Base-by-base conservation (phyloP, 1,140 invertebrate species). In the Piezodorus guildinii region DNA sequence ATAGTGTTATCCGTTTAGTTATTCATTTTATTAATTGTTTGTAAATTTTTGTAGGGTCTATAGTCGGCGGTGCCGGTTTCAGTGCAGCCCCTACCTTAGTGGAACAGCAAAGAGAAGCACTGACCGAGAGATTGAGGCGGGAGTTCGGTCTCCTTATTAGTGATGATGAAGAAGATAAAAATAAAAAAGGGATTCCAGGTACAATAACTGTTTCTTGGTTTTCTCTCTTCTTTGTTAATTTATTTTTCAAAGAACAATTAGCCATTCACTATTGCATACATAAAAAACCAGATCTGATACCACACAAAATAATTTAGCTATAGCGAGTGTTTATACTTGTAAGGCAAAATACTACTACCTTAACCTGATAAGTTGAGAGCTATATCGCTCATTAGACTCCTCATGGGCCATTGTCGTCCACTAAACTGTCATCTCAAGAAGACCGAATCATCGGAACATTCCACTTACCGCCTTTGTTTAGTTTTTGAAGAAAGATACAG, bases 111-210 rank as follows among this genome's bases (percentile, higher is more conserved):
- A 77, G 86, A 65, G 86, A 89, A 73, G 87, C 84, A 73, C 78
- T 88, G 25, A 86, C 84, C 17, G 83, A 87, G 69, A 78, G 88
- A 69, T 74, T 89, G 67, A 80, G 85, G 72, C 75, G 83, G 45
- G 85, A 87, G 72, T 87, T 87, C 75, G 86, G 85, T n/a, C 75
- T 88, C 16, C 83, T 85, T 67, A 74, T 85, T 49, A 81, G 80
- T 56, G 84, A 86, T 61, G 84, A 86, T 67, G 84, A 86, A 62
- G 81, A 82, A 66, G 62, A 69, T 44, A 60, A 67, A 59, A 68
- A 67, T 19, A 63, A 63, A 43, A 17, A 23, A 10, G 16, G n/a
- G 25, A 60, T n/a, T 27, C 30, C 58, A 60, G 58, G 58, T 60
- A 60, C 16, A 43, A 27, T 58, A 34, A 23, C 15, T 58, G n/a